Evolutionary conservation across 2,113 vertebrate species (phyloP).

Genomic region (Piprites chloris): DNA sequence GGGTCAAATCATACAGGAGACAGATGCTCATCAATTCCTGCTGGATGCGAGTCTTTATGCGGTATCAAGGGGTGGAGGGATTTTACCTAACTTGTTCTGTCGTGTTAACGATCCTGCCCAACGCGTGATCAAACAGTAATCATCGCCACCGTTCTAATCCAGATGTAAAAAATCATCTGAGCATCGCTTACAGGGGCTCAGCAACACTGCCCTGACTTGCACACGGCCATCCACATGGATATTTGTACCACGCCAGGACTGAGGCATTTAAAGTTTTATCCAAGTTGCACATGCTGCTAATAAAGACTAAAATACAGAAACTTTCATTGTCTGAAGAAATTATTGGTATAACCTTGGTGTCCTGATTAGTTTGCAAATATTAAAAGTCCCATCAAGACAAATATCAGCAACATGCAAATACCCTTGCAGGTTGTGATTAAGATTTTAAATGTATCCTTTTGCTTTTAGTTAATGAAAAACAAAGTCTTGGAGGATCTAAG

Average conservation of each 20-base stretch:
- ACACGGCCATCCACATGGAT: background rate
- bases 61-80: background rate
- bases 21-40: conserved; percentile 56
- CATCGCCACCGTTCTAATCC: conserved; percentile 25
- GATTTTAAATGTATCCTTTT: conserved; percentile 96
- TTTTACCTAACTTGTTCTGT: conserved; percentile 59
- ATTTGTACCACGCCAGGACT: background rate
- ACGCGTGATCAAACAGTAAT: conserved; percentile 34
- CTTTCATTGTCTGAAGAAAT: conserved; percentile 81
- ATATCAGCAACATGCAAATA: conserved; percentile 93
- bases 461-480: conserved; percentile 97
- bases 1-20: conserved; percentile 54
- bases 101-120: conserved; percentile 49
- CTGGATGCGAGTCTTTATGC: conserved; percentile 25
- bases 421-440: conserved; percentile 97
- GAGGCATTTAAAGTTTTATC: conserved; percentile 51
- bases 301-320: conserved; percentile 72
- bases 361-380: conserved; percentile 86
- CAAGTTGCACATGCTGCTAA: conserved; percentile 61
- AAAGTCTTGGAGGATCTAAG: conserved; percentile 95
- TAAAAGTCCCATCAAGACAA: conserved; percentile 87
- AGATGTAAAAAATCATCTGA: conserved; percentile 64
- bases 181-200: conserved; percentile 4
- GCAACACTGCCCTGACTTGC: background rate
- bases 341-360: conserved; percentile 84